Percentiles rank a stretch among this genome's conserved stretches.
Evolutionary conservation across 2,888 invertebrate species (phyloP).

Genomic region (Drosophila flavopinicola): DNA sequence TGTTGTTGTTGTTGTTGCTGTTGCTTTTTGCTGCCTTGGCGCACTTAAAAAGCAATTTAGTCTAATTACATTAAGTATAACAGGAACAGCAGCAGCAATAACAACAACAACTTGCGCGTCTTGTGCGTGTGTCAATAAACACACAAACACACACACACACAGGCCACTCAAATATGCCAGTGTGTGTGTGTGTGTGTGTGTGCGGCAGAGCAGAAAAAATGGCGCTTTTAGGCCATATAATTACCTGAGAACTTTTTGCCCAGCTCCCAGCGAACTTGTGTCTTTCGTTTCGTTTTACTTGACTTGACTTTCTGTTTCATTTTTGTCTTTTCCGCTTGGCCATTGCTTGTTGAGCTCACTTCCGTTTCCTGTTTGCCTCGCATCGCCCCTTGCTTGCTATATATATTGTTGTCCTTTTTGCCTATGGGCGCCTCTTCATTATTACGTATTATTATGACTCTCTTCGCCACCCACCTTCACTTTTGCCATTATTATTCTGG

Average conservation of each 20-base stretch:
- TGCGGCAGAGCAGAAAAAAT: constrained; percentile 53
- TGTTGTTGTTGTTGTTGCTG: constrained; percentile 16
- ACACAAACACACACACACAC: constrained; percentile 31
- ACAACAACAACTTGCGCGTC: constrained; percentile 32
- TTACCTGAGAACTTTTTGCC: constrained; percentile 75
- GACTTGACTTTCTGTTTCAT: constrained; percentile 27
- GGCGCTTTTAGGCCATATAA: constrained; percentile 78
- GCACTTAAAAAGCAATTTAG: constrained; percentile 79
- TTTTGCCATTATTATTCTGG: constrained; percentile 36
- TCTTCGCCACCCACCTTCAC: constrained; percentile 1
- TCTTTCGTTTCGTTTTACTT: constrained; percentile 13
- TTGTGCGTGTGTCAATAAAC: constrained; percentile 76
- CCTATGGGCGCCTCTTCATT: constrained; percentile 50
- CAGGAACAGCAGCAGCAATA: constrained; percentile 24
- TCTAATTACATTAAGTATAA: constrained; percentile 78
- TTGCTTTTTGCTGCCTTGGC: constrained; percentile 58
- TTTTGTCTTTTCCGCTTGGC: constrained; percentile 45
- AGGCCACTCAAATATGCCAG: constrained; percentile 31
- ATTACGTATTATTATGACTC: constrained; percentile 55
- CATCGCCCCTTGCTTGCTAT: background rate
- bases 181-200: constrained; percentile 14
- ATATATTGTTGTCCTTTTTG: constrained; percentile 13
- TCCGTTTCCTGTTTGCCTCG: constrained; percentile 63
- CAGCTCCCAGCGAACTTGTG: constrained; percentile 17
- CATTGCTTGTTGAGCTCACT: constrained; percentile 68